Conservation (phyloP, 2,113 vertebrate species). For the Eupsittula cactorum region DNA sequence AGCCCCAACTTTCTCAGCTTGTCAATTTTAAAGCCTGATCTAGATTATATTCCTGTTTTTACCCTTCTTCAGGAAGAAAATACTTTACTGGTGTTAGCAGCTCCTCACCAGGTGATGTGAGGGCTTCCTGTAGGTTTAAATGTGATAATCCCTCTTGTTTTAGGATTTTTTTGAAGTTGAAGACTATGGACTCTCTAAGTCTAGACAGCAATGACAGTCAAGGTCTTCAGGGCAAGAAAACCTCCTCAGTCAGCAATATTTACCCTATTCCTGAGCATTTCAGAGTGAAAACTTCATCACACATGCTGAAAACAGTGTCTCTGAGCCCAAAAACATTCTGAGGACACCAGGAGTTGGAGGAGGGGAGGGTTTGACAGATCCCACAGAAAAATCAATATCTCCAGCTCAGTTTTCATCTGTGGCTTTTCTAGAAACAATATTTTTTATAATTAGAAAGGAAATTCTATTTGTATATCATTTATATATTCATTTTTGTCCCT, state of each 20-base stretch:
- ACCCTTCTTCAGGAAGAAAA: background rate
- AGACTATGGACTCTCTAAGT: background rate
- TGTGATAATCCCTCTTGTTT: background rate
- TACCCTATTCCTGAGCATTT: rapidly evolving
- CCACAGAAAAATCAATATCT: background rate
- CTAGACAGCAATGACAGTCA: background rate
- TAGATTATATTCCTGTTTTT: background rate
- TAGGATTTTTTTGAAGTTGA: background rate
- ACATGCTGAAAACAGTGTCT: rapidly evolving
- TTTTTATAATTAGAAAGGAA: background rate
- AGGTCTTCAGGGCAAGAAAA: background rate
- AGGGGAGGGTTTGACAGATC: rapidly evolving
- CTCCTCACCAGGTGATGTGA: background rate
- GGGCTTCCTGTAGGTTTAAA: background rate
- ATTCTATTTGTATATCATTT: rapidly evolving
- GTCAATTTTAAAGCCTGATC: background rate
- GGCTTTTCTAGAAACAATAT: rapidly evolving
- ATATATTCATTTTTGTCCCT: background rate
- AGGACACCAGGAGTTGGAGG: background rate
- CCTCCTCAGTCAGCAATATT: background rate
- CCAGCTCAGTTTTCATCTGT: background rate
- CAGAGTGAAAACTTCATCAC: rapidly evolving
- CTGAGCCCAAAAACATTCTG: background rate
- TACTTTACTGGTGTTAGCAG: background rate
- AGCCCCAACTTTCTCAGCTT: background rate